Evolutionary conservation across 53 echinoderm and acorn worm genomes (phyloP), one percentile per base, ranked within the genome.

Genomic region (Henricia sp.): DNA sequence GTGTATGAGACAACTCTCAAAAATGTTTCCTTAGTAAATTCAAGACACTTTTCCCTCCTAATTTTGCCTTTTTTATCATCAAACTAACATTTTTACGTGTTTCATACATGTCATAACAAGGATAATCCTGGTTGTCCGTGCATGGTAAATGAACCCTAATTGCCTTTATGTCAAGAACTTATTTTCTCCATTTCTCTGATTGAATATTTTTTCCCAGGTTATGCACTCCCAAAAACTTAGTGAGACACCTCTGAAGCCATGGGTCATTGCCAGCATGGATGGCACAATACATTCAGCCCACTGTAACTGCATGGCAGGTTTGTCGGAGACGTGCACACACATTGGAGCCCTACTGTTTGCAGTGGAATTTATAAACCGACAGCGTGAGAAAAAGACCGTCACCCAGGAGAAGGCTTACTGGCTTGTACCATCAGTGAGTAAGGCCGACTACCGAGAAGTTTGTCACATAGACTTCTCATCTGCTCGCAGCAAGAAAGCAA

Each of bases 401-500:
- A 85, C 72, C 13, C 56, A 73, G 38, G 72, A 41, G 46, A 53
- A 36, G 26, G 71, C 72, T 0, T 72, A 72, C 28, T 85, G 85
- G 85, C 37, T 85, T 13, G 59, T 74, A 13, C 85, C 72, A 21
- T 54, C 72, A 16, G 69, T 85, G 4, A 37, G 21, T 52, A 83
- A 72, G 37, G 85, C 37, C 19, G 52, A 43, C 21, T 71, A 54
- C 29, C 40, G 50, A 4, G 52, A 71, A 56, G 42, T 52, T 26
- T 27, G 44, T 30, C 6, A 56, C 37, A 73, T 85, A 29, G 72
- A 85, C 59, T 85, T 85, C 83, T 68, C 83, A 2, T 68, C 83
- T 51, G 44, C 70, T 16, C 68, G 52, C 25, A 9, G n/a, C 6
- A 68, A 83, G 27, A 68, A 69, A 44, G 6, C 6, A 44, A 44